Conservation (phyloP, 2,888 invertebrate species). For the Automeris io region DNA sequence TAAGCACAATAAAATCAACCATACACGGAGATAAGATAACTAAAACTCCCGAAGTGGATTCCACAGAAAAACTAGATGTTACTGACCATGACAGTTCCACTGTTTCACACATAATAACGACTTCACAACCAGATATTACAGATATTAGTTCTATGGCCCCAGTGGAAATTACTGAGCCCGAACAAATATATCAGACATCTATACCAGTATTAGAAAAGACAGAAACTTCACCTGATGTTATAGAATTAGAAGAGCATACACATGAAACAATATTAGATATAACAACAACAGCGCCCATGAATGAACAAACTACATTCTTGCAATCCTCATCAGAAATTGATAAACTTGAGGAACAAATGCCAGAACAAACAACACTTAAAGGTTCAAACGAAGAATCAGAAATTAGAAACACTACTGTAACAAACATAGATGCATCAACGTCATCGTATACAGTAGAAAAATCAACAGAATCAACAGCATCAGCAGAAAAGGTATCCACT, state of each 20-base stretch:
- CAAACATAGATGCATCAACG: conserved; percentile 14
- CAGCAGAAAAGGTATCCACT: conserved; percentile 11
- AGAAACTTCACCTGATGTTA: conserved; percentile 30
- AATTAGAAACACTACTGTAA: conserved; percentile 20
- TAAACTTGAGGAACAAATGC: conserved; percentile 18
- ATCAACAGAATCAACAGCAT: conserved; percentile 7
- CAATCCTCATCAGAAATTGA: conserved; percentile 12
- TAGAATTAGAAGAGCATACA: conserved; percentile 53
- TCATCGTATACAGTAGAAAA: conserved; percentile 10
- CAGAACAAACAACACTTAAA: conserved; percentile 15
- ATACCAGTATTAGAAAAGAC: conserved; percentile 10
- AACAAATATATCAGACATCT: conserved; percentile 27
- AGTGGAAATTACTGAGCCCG: conserved; percentile 7
- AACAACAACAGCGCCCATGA: conserved; percentile 21
- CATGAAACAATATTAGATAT: conserved; percentile 32
- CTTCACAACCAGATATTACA: not conserved
- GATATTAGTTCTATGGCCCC: not conserved
- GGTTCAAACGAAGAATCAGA: conserved; percentile 13
- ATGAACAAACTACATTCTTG: conserved; percentile 15
- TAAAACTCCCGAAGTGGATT: not conserved
- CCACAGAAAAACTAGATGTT: conserved; percentile 6
- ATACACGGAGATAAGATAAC: not conserved
- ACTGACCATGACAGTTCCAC: conserved; percentile 15
- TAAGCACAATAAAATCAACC: conserved; percentile 1
- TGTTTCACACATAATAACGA: conserved; percentile 1